Evolutionary conservation across 2,797 vertebrate species (phyloP).

Genomic region (Atherinosoma microstoma): DNA sequence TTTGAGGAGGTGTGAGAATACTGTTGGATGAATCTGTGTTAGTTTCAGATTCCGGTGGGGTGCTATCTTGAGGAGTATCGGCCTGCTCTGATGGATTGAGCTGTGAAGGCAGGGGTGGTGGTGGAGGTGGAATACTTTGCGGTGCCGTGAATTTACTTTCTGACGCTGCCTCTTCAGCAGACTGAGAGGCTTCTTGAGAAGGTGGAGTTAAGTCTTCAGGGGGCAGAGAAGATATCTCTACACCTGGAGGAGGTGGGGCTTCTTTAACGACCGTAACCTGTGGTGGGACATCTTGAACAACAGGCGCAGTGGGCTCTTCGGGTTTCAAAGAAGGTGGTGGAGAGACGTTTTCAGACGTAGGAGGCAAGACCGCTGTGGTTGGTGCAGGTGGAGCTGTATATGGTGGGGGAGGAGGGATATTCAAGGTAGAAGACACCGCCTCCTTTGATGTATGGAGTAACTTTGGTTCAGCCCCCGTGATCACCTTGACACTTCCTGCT

Average conservation of each 20-base stretch:
- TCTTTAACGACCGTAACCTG: conserved; percentile 20
- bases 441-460: conserved; percentile 18
- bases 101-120: conserved; percentile 24
- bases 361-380: conserved; percentile 11
- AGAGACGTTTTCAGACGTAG: conserved; percentile 9
- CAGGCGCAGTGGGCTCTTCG: neutral
- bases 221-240: neutral
- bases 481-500: conserved; percentile 3
- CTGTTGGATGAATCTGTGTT: conserved; percentile 21
- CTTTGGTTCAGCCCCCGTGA: conserved; percentile 26
- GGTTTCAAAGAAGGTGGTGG: conserved; percentile 18
- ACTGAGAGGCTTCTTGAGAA: conserved; percentile 15
- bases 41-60: conserved; percentile 25
- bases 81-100: conserved; percentile 22
- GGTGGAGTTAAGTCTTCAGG: conserved; percentile 11
- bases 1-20: conserved; percentile 56
- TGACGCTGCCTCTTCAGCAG: conserved; percentile 27
- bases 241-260: neutral
- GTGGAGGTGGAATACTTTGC: conserved; percentile 62
- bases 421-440: conserved; percentile 6
- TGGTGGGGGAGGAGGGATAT: conserved; percentile 70
- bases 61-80: conserved; percentile 29
- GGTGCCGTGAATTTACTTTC: conserved; percentile 36
- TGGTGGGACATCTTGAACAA: conserved; percentile 6
- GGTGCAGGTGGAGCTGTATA: conserved; percentile 67